phyloP scores from a whole-genome alignment of 2,888 invertebrate genomes.

The Coelinius sp. region DNA sequence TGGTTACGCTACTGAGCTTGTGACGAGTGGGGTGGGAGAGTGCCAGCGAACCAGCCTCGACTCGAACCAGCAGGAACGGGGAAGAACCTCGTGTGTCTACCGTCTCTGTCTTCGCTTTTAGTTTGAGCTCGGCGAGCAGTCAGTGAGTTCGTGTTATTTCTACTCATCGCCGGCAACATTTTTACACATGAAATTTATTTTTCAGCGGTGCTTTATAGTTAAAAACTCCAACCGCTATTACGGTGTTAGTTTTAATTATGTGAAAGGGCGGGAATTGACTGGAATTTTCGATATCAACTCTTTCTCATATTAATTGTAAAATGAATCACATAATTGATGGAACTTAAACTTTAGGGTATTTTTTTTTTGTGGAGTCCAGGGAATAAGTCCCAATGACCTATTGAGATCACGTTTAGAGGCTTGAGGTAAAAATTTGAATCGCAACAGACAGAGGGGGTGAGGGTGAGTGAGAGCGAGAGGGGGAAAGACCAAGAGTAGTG shows the following conservation, averaged over 20 bases:
- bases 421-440: conserved; percentile 8
- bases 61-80: conserved; percentile 45
- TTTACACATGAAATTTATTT: conserved; percentile 7
- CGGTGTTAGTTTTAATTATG: neutral
- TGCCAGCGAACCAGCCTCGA: conserved; percentile 39
- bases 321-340: neutral
- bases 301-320: neutral
- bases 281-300: neutral
- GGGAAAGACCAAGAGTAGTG: conserved; percentile 35
- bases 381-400: neutral
- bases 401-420: neutral
- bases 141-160: conserved; percentile 53
- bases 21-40: conserved; percentile 29
- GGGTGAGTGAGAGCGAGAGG: conserved; percentile 27
- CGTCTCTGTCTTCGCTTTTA: conserved; percentile 57
- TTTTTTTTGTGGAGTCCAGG: neutral
- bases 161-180: conserved; percentile 12
- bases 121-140: conserved; percentile 63
- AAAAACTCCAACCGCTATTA: neutral
- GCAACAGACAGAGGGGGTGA: neutral
- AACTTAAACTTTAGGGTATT: neutral
- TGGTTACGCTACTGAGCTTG: conserved; percentile 34
- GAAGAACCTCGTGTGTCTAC: conserved; percentile 51
- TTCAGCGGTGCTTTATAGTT: neutral
- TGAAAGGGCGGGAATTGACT: neutral